These are phyloP conservation scores for Brachionus plicatilis DNA, from an alignment of 1,140 invertebrate species.

Conservation along the genomic window DNA sequence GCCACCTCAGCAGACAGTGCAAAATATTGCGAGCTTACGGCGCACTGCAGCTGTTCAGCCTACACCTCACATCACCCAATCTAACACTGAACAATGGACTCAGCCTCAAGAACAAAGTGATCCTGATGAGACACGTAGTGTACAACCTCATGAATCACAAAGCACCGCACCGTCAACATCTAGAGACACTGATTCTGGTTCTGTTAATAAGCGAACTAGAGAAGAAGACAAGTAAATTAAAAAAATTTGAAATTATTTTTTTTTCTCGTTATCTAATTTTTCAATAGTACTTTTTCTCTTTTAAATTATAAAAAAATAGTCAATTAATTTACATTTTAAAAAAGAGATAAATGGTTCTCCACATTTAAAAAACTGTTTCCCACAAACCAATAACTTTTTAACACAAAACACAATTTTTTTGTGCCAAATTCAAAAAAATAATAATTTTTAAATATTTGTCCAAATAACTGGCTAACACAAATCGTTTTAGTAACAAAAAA, in stretches of 20 bases:
- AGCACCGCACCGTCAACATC: background rate
- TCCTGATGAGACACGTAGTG: background rate
- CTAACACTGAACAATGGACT: background rate
- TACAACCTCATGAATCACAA: background rate
- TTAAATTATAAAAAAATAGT: too few species aligned
- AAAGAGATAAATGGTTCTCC: too few species aligned
- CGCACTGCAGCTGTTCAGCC: slow-evolving; percentile 32
- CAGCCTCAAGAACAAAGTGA: background rate
- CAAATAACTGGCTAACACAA: too few species aligned
- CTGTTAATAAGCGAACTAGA: background rate
- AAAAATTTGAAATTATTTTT: background rate
- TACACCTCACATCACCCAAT: slow-evolving; percentile 14
- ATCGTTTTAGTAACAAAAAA: too few species aligned
- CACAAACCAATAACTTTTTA: too few species aligned
- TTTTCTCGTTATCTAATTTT: background rate
- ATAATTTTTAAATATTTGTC: too few species aligned
- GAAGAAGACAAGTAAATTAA: slow-evolving; percentile 17
- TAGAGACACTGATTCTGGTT: background rate
- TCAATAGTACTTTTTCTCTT: too few species aligned
- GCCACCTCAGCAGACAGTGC: background rate
- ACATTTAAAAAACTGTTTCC: too few species aligned
- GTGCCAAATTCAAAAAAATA: too few species aligned
- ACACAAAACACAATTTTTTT: too few species aligned
- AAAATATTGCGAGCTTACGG: background rate
- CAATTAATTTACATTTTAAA: too few species aligned